A percentile compares a stretch with the other conserved stretches of the same genome.
phyloP scores from a whole-genome alignment of 2,113 vertebrate species.

The Oplegnathus fasciatus region DNA sequence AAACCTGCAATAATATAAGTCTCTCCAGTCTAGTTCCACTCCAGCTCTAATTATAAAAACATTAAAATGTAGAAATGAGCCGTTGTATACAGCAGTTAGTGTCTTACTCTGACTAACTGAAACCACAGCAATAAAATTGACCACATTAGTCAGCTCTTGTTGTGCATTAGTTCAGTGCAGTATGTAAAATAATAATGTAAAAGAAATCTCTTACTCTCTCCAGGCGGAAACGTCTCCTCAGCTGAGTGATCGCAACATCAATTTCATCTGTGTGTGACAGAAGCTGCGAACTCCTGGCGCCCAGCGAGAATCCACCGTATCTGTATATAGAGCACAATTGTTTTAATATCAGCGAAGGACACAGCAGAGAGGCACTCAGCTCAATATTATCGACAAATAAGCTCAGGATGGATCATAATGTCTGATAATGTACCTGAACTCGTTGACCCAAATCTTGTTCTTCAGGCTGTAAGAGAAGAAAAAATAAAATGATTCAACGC shows the following conservation, averaged over 20 bases:
- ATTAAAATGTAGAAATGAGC: neutral
- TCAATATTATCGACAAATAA: constrained; percentile 2
- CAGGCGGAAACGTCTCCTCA: constrained; percentile 89
- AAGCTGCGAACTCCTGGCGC: constrained; percentile 87
- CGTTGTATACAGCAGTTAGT: neutral
- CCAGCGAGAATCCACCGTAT: constrained; percentile 97
- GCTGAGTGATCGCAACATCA: constrained; percentile 87
- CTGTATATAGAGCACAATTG: constrained; percentile 72
- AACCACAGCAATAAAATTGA: neutral
- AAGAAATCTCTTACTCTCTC: constrained; percentile 84
- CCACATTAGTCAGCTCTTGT: neutral
- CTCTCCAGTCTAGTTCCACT: neutral
- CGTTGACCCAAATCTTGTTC: constrained; percentile 97
- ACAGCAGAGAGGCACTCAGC: neutral
- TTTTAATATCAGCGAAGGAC: constrained; percentile 24
- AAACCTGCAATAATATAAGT: constrained; percentile 5
- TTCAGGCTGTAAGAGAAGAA: constrained; percentile 87
- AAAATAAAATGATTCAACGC: neutral
- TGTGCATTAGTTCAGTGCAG: neutral
- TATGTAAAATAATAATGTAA: neutral
- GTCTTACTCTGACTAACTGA: neutral
- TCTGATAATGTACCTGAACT: constrained; percentile 90
- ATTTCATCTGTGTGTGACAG: constrained; percentile 88
- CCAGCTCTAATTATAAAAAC: constrained; percentile 4
- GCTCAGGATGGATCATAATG: neutral